Evolutionary conservation across 1,140 invertebrate genomes (phyloP), one percentile per base, ranked within the genome.

Genomic region (Drosophila rufa): DNA sequence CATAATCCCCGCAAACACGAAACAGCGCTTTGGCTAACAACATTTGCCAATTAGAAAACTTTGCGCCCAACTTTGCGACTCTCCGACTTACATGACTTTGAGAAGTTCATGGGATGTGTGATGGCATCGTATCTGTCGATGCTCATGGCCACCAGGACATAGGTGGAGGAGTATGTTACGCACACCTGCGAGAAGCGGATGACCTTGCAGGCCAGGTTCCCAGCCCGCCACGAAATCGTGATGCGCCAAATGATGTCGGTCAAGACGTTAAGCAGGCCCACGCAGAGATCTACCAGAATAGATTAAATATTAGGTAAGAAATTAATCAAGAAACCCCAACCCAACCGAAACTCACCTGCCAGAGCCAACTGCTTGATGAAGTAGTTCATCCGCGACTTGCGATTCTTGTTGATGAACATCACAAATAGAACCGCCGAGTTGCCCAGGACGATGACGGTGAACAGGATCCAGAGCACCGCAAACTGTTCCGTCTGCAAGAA

Each of bases 61-160:
- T 87, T 90, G 30, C 33, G 25, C 56, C 9, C 27, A 33, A 68
- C 36, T 56, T 40, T 40, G 4, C 38, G 12, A 40, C 38, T 40
- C 38, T 55, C 14, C 38, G 12, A 40, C 38, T 97, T 94, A 98
- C 97, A 98, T 85, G 97, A 97, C 91, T 97, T 96, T 25, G 96
- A 97, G 93, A 98, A 98, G 93, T 98, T 98, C 96, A 99, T 97
- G 1, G 98, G 98, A 93, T 98, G 96, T 8, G 97, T 98, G 85
- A 99, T 98, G 75, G 98, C 98, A 91, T 99, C 97, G 86, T 98
- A 98, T 84, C 98, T 95, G 93, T 99, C 98, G 77, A 99, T 97
- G 82, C 97, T 98, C 25, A 99, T 94, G 2, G 98, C 97, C 14
- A 99, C 98, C 38, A 99, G 94, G 7, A 99, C 98, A 89, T 99